Evolutionary conservation across 2,797 vertebrate species (phyloP).

Genomic region (Scarus forsteni): DNA sequence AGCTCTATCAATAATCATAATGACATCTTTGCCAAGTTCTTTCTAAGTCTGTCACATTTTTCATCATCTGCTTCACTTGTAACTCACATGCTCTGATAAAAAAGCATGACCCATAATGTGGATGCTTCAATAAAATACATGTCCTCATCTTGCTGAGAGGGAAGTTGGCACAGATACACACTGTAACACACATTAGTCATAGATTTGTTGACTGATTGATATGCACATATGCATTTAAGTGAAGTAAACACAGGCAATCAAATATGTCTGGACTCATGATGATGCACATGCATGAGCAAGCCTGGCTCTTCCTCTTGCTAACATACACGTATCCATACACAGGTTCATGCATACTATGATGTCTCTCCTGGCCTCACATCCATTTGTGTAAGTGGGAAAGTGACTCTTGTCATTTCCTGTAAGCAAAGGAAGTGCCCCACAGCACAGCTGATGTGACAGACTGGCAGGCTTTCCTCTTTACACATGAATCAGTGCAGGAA

Average conservation of each 20-base stretch:
- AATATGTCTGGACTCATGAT: constrained; percentile 19
- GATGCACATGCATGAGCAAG: constrained; percentile 3
- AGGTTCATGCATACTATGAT: neutral
- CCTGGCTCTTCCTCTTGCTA: neutral
- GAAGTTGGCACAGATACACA: constrained; percentile 28
- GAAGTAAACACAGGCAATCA: constrained; percentile 10
- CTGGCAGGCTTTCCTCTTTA: constrained; percentile 63
- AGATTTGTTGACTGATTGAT: constrained; percentile 28
- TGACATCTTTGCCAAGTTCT: constrained; percentile 47
- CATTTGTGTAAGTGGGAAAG: constrained; percentile 50
- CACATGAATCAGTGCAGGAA: constrained; percentile 52
- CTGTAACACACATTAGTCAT: constrained; percentile 14
- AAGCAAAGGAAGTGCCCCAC: constrained; percentile 50
- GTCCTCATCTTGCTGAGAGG: constrained; percentile 32
- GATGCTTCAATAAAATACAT: constrained; percentile 38
- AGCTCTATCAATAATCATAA: constrained; percentile 20
- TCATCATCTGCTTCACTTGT: constrained; percentile 33
- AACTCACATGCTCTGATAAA: constrained; percentile 15
- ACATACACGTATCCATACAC: neutral
- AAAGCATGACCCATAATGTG: constrained; percentile 8
- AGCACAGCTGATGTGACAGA: constrained; percentile 57
- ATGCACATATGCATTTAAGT: constrained; percentile 6
- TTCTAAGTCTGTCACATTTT: constrained; percentile 28
- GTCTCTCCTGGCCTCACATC: constrained; percentile 41
- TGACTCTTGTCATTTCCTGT: constrained; percentile 65